Evolutionary conservation across 2,888 invertebrate genomes (phyloP).

Genomic region (Autographa pulchrina): DNA sequence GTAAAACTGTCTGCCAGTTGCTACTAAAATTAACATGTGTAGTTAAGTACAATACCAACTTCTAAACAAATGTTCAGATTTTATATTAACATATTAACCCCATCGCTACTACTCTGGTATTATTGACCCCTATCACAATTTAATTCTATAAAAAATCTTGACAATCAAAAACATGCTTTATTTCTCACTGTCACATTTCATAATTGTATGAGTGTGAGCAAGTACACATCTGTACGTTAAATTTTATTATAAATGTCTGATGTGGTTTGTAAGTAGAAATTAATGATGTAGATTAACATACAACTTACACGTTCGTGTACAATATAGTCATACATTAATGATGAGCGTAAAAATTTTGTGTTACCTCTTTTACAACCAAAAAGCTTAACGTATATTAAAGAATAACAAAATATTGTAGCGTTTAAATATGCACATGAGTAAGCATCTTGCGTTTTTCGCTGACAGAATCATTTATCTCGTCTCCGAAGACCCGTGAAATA

Average conservation of each 20-base stretch:
- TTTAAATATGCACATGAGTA: background rate
- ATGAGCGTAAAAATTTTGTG: slow-evolving; percentile 18
- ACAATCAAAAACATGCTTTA: slow-evolving; percentile 27
- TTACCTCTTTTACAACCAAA: slow-evolving; percentile 15
- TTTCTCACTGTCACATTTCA: background rate
- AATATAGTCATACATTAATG: slow-evolving; percentile 39
- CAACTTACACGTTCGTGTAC: slow-evolving; percentile 34
- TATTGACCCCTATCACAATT: slow-evolving; percentile 43
- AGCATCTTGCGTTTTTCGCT: background rate
- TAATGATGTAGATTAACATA: slow-evolving; percentile 40
- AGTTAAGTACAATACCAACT: slow-evolving; percentile 17
- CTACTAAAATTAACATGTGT: slow-evolving; percentile 43
- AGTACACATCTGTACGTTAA: slow-evolving; percentile 36
- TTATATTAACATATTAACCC: slow-evolving; percentile 56
- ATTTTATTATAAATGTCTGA: slow-evolving; percentile 37
- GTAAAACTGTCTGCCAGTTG: background rate
- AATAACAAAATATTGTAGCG: slow-evolving; percentile 14
- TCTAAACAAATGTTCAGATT: slow-evolving; percentile 32
- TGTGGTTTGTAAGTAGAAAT: slow-evolving; percentile 25
- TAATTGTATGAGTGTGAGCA: slow-evolving; percentile 10
- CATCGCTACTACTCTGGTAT: slow-evolving; percentile 39
- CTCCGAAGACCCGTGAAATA: slow-evolving; percentile 14
- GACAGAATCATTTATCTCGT: slow-evolving; percentile 17
- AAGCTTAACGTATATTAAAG: slow-evolving; percentile 13
- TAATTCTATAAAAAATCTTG: slow-evolving; percentile 14